These are phyloP conservation scores for Plusia festucae DNA, from an alignment of 2,888 invertebrate genomes.

Conservation along the genomic window DNA sequence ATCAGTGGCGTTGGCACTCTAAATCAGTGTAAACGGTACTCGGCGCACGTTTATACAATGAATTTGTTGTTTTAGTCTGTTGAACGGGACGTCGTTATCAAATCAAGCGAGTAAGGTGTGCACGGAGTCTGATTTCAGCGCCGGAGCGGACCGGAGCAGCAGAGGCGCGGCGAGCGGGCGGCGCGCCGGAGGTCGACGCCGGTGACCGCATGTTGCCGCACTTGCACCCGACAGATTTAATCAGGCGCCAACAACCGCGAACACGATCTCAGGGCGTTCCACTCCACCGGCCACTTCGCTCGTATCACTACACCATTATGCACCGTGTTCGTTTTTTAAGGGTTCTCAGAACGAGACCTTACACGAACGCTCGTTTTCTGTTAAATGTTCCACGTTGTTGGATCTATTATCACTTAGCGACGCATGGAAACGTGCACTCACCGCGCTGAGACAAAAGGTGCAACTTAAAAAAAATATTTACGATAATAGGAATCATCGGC, in stretches of 20 bases:
- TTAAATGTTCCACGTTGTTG: constrained; percentile 46
- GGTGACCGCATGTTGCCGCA: constrained; percentile 67
- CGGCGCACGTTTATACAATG: constrained; percentile 34
- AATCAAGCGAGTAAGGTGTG: constrained; percentile 43
- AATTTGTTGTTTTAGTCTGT: constrained; percentile 33
- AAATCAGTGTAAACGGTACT: constrained; percentile 33
- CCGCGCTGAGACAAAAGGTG: constrained; percentile 42
- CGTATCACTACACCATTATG: constrained; percentile 56
- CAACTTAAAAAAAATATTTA: constrained; percentile 43
- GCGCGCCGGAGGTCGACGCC: constrained; percentile 52
- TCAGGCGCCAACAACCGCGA: constrained; percentile 76
- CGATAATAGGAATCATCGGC: constrained; percentile 54
- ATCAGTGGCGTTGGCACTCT: constrained; percentile 24
- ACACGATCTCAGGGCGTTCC: constrained; percentile 73
- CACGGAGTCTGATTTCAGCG: constrained; percentile 48
- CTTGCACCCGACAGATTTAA: constrained; percentile 77
- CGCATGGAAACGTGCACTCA: constrained; percentile 49
- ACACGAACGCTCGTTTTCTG: constrained; percentile 59
- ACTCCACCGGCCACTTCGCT: constrained; percentile 64
- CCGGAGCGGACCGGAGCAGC: constrained; percentile 15
- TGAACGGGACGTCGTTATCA: constrained; percentile 50
- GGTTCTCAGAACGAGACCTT: constrained; percentile 52
- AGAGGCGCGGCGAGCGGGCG: constrained; percentile 26
- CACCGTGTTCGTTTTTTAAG: constrained; percentile 52
- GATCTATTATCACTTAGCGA: constrained; percentile 38